Base-by-base conservation (phyloP, 2,888 invertebrate species). In the Ormyrus rosae region DNA sequence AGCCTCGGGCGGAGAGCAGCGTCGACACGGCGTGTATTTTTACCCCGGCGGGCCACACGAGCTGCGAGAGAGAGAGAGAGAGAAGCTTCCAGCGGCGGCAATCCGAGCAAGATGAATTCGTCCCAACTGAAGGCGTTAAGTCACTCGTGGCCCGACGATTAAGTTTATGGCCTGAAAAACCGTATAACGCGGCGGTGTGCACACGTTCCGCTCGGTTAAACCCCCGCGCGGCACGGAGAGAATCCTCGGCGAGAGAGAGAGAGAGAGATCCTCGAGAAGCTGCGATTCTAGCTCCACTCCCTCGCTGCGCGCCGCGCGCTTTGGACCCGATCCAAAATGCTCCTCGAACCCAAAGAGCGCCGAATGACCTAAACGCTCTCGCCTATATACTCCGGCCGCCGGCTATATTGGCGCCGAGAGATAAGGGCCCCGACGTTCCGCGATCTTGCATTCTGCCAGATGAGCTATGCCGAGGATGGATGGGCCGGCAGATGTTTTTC, bases 101-200 rank as follows among this genome's bases (percentile, higher is more conserved):
- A 50, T 53, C 19, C 8, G 50, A 19, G 53, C 8, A 72, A 76
- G 80, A 77, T 68, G 80, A 76, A 81, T 77, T 58, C 64, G 69
- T 63, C 60, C 19, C 73, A 50, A 51, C 58, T 64, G 73, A 72
- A 72, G 68, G 58, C 69, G 60, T 78, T 70, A 70, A 74, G 74
- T 67, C 65, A 56, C 53, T 50, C 56, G 60, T 64, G 63, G 50
- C 10, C 60, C n/a, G 68, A 48, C 78, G 81, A 75, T 81, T 78
- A 76, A 78, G 75, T 81, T 81, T 78, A 78, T 64, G 81, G 72
- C 55, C 71, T 75, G 81, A 78, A 74, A 77, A 81, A 70, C 67
- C 74, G 61, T 78, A 78, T 65, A 75, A 81, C 46, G 53, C 19
- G 5, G 13, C 58, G 67, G 50, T 34, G 4, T 11, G 45, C 51